These are phyloP conservation scores for Styela plicata DNA, from an alignment of 23 tunicate species.

Conservation along the genomic window DNA sequence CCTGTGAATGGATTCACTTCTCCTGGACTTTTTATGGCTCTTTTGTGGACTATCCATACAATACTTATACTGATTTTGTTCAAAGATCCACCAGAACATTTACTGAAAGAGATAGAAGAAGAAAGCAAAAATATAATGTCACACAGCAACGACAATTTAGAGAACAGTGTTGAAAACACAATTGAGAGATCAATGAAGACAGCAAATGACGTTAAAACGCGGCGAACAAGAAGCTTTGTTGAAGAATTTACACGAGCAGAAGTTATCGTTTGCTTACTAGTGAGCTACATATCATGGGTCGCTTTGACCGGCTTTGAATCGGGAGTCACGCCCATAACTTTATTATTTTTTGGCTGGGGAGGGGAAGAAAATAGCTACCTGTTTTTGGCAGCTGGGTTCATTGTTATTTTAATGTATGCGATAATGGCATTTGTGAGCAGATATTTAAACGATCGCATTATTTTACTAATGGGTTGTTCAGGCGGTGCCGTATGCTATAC, in stretches of 20 bases:
- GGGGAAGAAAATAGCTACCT: neutral
- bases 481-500: neutral
- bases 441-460: neutral
- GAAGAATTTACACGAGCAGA: slow-evolving; percentile 6
- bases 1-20: slow-evolving; percentile 43
- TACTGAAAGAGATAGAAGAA: neutral
- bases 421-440: neutral
- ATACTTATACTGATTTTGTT: neutral
- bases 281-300: neutral
- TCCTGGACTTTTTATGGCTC: slow-evolving; percentile 37
- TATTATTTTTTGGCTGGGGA: slow-evolving; percentile 9
- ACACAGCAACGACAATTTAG: too few relatives aligned
- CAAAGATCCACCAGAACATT: neutral
- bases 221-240: neutral
- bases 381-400: neutral
- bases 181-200: neutral
- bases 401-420: neutral
- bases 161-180: neutral
- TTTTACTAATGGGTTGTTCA: neutral
- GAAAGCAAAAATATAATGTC: neutral
- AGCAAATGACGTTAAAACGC: too few relatives aligned
- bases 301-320: slow-evolving; percentile 9
- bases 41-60: slow-evolving; percentile 9
- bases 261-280: slow-evolving; percentile 5
- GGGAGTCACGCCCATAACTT: neutral